Conservation (phyloP, 2,888 invertebrate species). For the Agrochola lota region DNA sequence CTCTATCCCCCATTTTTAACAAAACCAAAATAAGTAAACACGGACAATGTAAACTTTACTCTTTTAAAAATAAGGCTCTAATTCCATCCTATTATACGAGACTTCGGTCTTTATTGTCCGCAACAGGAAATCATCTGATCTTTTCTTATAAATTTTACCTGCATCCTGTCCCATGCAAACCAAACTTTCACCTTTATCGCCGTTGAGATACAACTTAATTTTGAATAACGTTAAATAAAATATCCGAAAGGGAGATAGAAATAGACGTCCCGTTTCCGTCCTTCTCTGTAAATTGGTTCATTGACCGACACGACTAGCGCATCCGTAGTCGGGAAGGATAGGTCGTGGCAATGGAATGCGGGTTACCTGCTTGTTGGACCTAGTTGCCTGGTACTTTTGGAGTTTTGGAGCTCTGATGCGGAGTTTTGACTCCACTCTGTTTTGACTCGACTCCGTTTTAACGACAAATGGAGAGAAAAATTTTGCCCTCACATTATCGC, state of each 20-base stretch:
- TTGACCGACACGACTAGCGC: conserved; percentile 78
- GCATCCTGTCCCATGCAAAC: conserved; percentile 66
- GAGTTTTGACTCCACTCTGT: conserved; percentile 37
- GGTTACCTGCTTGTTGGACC: conserved; percentile 71
- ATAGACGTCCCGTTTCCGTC: conserved; percentile 83
- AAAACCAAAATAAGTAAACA: conserved; percentile 73
- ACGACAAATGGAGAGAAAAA: conserved; percentile 7
- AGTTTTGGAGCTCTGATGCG: conserved; percentile 82
- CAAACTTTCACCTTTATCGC: conserved; percentile 54
- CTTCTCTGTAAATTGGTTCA: conserved; percentile 78
- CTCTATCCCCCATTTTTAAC: conserved; percentile 84
- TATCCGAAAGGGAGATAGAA: conserved; percentile 68
- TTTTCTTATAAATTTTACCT: conserved; percentile 76
- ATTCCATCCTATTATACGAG: conserved; percentile 45
- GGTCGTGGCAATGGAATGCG: conserved; percentile 79
- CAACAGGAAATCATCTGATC: conserved; percentile 75
- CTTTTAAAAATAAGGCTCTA: conserved; percentile 42
- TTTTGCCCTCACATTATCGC: conserved; percentile 9
- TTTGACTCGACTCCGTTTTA: background rate
- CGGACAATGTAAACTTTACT: conserved; percentile 65
- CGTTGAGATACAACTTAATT: conserved; percentile 42
- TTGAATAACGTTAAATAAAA: conserved; percentile 15
- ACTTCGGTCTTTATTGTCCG: conserved; percentile 70
- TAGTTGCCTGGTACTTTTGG: conserved; percentile 85
- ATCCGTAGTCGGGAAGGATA: conserved; percentile 79